These are phyloP conservation scores for Sphaerodactylus townsendi DNA, from an alignment of 2,113 vertebrate genomes.

Conservation along the genomic window DNA sequence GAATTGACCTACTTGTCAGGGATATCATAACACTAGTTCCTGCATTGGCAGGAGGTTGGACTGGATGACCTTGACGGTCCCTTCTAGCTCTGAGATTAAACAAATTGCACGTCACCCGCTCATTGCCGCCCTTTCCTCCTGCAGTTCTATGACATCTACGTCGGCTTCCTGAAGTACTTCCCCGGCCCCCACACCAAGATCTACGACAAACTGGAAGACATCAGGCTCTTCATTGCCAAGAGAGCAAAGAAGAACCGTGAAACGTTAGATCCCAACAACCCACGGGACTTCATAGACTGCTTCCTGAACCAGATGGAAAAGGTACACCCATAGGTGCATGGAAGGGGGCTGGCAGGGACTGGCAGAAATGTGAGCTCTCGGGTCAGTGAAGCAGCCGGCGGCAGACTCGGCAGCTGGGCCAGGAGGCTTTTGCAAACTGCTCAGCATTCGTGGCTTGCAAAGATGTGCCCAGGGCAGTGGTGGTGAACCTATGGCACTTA, in stretches of 20 bases:
- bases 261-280: conserved; percentile 66
- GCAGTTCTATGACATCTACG: conserved; percentile 60
- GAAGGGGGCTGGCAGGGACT: neutral
- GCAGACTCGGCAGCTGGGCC: no score
- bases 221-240: conserved; percentile 59
- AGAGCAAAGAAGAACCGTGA: conserved; percentile 73
- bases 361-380: no score
- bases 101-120: neutral
- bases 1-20: no score
- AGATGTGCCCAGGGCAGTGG: neutral
- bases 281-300: no score
- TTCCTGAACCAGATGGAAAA: conserved; percentile 78
- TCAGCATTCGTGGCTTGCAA: neutral
- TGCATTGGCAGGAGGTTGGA: no score
- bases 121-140: rapidly evolving
- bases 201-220: conserved; percentile 24
- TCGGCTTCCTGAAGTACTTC: conserved; percentile 65
- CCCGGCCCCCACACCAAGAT: conserved; percentile 62
- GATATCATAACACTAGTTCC: no score
- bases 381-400: neutral
- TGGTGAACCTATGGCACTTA: no score
- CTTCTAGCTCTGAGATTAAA: no score
- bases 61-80: no score
- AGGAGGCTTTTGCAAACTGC: neutral
- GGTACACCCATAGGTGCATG: conserved; percentile 50